Evolutionary conservation across 2,888 invertebrate species (phyloP).

Genomic region (Folsomia manolachei): DNA sequence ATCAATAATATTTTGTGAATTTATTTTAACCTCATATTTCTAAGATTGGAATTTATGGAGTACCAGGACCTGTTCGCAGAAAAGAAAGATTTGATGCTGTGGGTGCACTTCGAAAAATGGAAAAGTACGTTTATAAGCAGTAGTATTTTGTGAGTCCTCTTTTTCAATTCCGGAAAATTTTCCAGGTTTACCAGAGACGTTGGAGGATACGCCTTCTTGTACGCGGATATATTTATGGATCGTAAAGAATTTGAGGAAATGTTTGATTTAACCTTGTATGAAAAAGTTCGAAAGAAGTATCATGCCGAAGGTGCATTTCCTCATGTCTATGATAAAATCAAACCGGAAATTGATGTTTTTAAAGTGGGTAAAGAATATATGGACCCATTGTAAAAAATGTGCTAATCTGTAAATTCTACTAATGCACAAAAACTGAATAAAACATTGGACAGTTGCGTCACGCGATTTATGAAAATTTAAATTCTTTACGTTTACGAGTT

Average conservation of each 20-base stretch:
- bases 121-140: slow-evolving; percentile 59
- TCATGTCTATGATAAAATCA: slow-evolving; percentile 66
- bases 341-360: slow-evolving; percentile 66
- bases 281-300: slow-evolving; percentile 62
- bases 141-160: slow-evolving; percentile 2
- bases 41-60: slow-evolving; percentile 66
- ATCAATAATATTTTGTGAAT: neutral
- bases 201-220: slow-evolving; percentile 67
- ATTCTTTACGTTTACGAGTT: no score
- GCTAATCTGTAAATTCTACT: no score
- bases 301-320: slow-evolving; percentile 63
- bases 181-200: slow-evolving; percentile 63
- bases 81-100: slow-evolving; percentile 65
- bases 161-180: neutral
- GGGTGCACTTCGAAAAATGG: slow-evolving; percentile 66
- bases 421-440: no score
- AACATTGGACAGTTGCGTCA: no score
- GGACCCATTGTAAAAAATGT: slow-evolving; percentile 52
- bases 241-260: slow-evolving; percentile 64
- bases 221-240: slow-evolving; percentile 67
- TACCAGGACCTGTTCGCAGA: slow-evolving; percentile 64
- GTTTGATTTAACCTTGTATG: slow-evolving; percentile 67
- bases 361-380: slow-evolving; percentile 57
- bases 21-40: neutral
- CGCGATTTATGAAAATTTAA: no score